A percentile compares a stretch with the other conserved stretches of the same genome.
phyloP scores from a whole-genome alignment of 2,888 invertebrate species.

The Drosophila vallismaia region DNA sequence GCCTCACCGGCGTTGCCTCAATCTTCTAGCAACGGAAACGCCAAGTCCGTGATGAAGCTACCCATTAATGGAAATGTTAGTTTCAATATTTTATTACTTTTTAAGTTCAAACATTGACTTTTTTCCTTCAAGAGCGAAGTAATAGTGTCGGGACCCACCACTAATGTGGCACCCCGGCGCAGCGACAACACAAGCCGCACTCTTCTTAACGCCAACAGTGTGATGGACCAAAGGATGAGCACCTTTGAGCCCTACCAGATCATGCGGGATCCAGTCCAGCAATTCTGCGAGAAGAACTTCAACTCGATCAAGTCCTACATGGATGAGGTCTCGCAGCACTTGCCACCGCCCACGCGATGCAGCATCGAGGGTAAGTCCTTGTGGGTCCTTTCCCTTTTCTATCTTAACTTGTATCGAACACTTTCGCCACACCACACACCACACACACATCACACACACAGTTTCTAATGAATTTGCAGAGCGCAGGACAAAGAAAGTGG shows the following conservation, averaged over 20 bases:
- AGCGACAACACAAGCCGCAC: slow-evolving; percentile 92
- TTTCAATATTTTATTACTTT: neutral
- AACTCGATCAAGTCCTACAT: slow-evolving; percentile 96
- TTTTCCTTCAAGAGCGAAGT: slow-evolving; percentile 80
- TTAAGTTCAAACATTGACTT: too few species aligned
- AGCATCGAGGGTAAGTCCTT: slow-evolving; percentile 92
- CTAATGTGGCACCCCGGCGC: slow-evolving; percentile 87
- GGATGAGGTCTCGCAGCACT: slow-evolving; percentile 91
- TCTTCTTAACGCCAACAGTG: slow-evolving; percentile 86
- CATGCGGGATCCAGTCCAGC: slow-evolving; percentile 95
- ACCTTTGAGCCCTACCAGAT: slow-evolving; percentile 94
- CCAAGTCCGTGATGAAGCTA: slow-evolving; percentile 84
- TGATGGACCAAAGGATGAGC: slow-evolving; percentile 86
- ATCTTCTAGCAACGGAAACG: slow-evolving; percentile 78
- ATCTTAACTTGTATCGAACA: slow-evolving; percentile 11
- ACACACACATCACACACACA: slow-evolving; percentile 67
- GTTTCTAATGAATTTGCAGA: slow-evolving; percentile 85
- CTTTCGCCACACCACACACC: slow-evolving; percentile 18
- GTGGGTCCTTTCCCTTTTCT: slow-evolving; percentile 6
- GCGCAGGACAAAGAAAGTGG: slow-evolving; percentile 92
- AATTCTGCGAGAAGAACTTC: slow-evolving; percentile 97
- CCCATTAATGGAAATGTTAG: slow-evolving; percentile 82
- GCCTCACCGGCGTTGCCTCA: slow-evolving; percentile 83
- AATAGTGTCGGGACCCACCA: slow-evolving; percentile 87
- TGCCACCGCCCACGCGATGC: slow-evolving; percentile 96